Base-by-base conservation (phyloP, 2,888 invertebrate species). In the Zygothrica quintamaculata region DNA sequence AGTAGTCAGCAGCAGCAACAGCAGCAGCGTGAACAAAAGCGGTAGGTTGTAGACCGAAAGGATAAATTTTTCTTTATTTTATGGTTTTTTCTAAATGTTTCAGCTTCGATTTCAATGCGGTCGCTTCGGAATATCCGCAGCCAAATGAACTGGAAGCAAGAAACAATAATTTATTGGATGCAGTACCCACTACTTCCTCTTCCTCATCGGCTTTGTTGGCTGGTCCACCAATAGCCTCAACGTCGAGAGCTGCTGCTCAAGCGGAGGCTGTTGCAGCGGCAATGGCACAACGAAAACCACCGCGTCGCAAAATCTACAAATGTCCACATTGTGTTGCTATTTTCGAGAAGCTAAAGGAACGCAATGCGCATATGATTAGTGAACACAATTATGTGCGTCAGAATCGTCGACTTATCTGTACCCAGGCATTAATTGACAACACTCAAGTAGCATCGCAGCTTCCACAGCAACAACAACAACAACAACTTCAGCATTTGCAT, bases 361-460 rank as follows among this genome's bases (percentile, higher is more conserved):
- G 91, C 31, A 91, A 90, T 65, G 85, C 88, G 5, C 91, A 91
- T 51, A 88, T 91, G 84, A 87, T 91, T 25, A 78, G 81, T 26
- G 78, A 82, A 18, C 91, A 91, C 53, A 89, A 89, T 56, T 90
- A 91, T 67, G 88, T 90, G 50, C 88, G 91, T 5, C 87, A 89
- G 22, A 91, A 91, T 76, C 88, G 90, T 8, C 84, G 90, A 4
- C 70, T 90, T 18, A 82, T 90, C n/a, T 89, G 90, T 47, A 84
- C 88, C 6, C 81, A 84, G 61, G 77, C 74, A 3, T 39, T 70
- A 44, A 62, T 61, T 3, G 57, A 16, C 8, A 64, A 29, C 9
- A 34, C 42, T 2, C 18, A 22, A 22, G 5, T 34, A 11, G 55
- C 43, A 16, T 25, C 58, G 1, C 64, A 39, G 39, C 26, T 3